Percentiles rank a stretch among this genome's conserved stretches.
Evolutionary conservation across 2,113 vertebrate genomes (phyloP).

Genomic region (Shinisaurus crocodilurus): DNA sequence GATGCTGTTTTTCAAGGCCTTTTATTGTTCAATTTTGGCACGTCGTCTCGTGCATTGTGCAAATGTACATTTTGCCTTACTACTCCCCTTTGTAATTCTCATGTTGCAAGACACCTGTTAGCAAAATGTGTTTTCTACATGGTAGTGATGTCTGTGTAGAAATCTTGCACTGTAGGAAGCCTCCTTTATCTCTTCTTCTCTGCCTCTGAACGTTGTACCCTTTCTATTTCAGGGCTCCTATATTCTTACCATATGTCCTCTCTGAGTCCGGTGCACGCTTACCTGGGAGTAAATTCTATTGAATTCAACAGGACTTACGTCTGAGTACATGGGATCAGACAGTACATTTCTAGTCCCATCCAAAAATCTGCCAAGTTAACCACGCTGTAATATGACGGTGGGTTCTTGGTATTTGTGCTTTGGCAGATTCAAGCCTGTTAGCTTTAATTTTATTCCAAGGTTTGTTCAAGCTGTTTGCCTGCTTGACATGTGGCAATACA

Average conservation of each 20-base stretch:
- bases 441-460: neutral
- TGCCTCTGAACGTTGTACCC: neutral
- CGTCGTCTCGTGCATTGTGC: neutral
- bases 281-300: neutral
- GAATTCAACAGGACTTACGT: neutral
- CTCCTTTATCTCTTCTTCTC: neutral
- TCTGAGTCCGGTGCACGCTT: neutral
- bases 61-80: neutral
- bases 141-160: neutral
- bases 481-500: neutral
- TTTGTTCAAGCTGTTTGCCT: constrained; percentile 5
- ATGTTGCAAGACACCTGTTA: neutral
- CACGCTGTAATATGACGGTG: neutral
- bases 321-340: neutral
- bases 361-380: neutral
- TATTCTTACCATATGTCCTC: neutral
- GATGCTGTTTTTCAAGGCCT: neutral
- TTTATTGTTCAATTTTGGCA: neutral
- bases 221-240: neutral
- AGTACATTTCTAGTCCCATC: neutral
- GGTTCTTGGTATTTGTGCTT: neutral
- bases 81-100: neutral
- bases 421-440: neutral
- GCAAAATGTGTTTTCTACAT: neutral
- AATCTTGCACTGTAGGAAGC: neutral